A percentile compares a stretch with the other conserved stretches of the same genome.
Evolutionary conservation across 2,113 vertebrate genomes (phyloP).

Genomic region (Sciurus niger): DNA sequence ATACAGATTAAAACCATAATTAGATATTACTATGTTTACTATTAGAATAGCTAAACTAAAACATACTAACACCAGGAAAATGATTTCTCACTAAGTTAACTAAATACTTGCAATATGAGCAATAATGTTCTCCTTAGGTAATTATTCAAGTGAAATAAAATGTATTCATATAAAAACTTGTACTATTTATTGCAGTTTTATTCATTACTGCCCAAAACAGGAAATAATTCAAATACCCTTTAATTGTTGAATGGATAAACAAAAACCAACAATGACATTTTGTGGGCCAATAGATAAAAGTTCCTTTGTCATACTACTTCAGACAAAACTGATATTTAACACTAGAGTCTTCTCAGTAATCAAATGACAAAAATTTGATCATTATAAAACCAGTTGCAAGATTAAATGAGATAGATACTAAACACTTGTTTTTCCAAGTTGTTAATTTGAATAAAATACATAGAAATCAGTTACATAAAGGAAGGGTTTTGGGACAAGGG

Average conservation of each 20-base stretch:
- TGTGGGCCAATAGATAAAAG: not conserved
- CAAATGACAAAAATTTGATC: not conserved
- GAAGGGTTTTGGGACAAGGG: not conserved
- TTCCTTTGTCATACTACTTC: not conserved
- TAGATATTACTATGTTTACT: not conserved
- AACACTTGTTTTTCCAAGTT: not conserved
- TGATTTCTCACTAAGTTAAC: constrained; percentile 62
- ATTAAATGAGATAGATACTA: constrained; percentile 16
- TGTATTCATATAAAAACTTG: constrained; percentile 1
- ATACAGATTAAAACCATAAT: constrained; percentile 41
- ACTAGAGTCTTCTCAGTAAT: constrained; percentile 42
- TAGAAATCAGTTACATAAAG: constrained; percentile 1
- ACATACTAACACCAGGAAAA: not conserved
- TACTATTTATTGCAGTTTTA: not conserved
- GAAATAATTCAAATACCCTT: constrained; percentile 14
- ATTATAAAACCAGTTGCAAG: not conserved
- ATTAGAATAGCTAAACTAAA: constrained; percentile 42
- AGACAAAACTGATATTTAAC: constrained; percentile 47
- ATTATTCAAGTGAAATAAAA: constrained; percentile 49
- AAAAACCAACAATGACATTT: not conserved
- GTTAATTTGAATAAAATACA: constrained; percentile 48
- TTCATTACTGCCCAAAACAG: not conserved
- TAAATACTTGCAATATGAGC: not conserved
- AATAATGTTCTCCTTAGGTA: not conserved
- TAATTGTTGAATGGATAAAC: not conserved